These are phyloP conservation scores for Drosophila prostipennis DNA, from an alignment of 2,888 invertebrate genomes.

Conservation along the genomic window DNA sequence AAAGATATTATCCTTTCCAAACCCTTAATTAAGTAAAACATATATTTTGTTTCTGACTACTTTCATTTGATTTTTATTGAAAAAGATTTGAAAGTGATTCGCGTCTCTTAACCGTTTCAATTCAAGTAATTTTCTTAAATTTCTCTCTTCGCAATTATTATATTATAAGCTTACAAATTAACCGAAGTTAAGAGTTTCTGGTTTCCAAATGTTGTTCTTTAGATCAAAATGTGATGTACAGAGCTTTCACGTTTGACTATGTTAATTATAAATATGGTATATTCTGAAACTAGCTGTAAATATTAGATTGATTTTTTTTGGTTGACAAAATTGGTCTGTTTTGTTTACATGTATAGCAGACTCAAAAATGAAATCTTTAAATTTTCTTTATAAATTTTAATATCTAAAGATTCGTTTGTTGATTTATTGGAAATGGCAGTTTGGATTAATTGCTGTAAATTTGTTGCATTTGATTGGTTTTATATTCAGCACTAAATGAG, in stretches of 20 bases:
- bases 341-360: conserved; percentile 27
- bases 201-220: conserved; percentile 21
- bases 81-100: conserved; percentile 62
- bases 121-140: conserved; percentile 20
- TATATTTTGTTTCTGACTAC: conserved; percentile 31
- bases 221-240: conserved; percentile 19
- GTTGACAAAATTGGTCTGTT: conserved; percentile 41
- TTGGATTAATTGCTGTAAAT: conserved; percentile 63
- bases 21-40: background rate
- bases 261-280: conserved; percentile 24
- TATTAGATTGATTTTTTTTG: conserved; percentile 13
- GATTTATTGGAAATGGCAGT: conserved; percentile 64
- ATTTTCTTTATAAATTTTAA: conserved; percentile 24
- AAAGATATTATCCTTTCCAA: background rate
- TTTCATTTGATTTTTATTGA: conserved; percentile 61
- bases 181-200: conserved; percentile 36
- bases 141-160: conserved; percentile 14
- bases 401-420: conserved; percentile 29
- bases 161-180: conserved; percentile 59
- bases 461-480: conserved; percentile 47
- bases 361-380: conserved; percentile 17
- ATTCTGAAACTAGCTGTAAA: conserved; percentile 25
- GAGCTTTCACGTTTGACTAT: conserved; percentile 19
- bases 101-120: conserved; percentile 12
- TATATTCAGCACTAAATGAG: conserved; percentile 54